A percentile compares a stretch with the other conserved stretches of the same genome.
These are phyloP conservation scores for Hiodon alosoides DNA, from an alignment of 2,113 vertebrate genomes.

Conservation along the genomic window DNA sequence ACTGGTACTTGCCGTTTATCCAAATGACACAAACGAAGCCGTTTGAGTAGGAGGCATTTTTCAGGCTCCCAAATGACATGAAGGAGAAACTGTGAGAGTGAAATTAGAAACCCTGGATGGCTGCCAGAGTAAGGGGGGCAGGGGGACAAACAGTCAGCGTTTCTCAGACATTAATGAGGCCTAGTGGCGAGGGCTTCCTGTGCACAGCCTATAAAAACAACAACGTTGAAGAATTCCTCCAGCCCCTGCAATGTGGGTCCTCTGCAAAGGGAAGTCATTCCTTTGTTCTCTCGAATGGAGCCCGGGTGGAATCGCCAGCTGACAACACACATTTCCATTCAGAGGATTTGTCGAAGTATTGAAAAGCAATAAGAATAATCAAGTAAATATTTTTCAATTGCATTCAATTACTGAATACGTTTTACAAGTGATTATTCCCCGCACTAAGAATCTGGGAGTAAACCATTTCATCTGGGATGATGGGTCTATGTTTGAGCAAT, in stretches of 20 bases:
- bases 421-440: too few relatives aligned
- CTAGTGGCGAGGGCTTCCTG: constrained; percentile 57
- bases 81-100: constrained; percentile 12
- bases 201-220: constrained; percentile 63
- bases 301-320: not conserved
- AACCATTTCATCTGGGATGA: too few relatives aligned
- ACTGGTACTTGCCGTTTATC: constrained; percentile 43
- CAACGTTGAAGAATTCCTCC: constrained; percentile 42
- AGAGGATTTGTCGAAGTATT: too few relatives aligned
- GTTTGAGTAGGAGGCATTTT: not conserved
- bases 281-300: not conserved
- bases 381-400: too few relatives aligned
- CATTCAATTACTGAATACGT: too few relatives aligned
- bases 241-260: constrained; percentile 51
- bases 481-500: not conserved
- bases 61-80: not conserved
- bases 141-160: constrained; percentile 59
- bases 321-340: not conserved
- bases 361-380: too few relatives aligned
- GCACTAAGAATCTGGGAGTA: too few relatives aligned
- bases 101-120: constrained; percentile 38
- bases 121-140: constrained; percentile 35
- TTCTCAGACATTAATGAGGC: constrained; percentile 64
- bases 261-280: constrained; percentile 40
- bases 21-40: constrained; percentile 50